Base-by-base conservation (phyloP, 2,888 invertebrate species). In the Mystacides longicornis region DNA sequence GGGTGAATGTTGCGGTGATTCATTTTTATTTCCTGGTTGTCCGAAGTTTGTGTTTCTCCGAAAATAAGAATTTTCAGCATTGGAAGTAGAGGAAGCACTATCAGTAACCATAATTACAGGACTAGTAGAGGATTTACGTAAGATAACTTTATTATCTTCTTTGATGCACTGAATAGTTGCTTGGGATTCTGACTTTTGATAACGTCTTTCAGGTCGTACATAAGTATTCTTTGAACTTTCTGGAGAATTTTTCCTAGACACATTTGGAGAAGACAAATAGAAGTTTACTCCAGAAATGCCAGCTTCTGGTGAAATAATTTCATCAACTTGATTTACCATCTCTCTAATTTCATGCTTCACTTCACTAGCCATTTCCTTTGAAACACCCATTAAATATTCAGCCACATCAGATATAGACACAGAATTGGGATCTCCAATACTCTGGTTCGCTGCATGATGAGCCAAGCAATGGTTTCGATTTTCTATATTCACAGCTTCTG, bases 311-410 rank as follows among this genome's bases (percentile, higher is more conserved):
- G 79, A 79, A 53, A 80, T 80, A 71, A 84, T 78, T 65, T 81
- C 86, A 62, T 87, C 87, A 2, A 88, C 87, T 47, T 86, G 85
- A 67, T 77, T 85, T 1, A 85, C 84, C 71, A 85, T 83, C 67
- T 85, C 86, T 49, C 86, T 77, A 60, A 87, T 87, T 68, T 87
- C 87, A 3, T 84, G 84, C 67, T 87, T 89, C 19, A 89, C 85
- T 72, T 88, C 87, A 51, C 85, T 86, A 7, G 87, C 86, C 83
- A 88, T 87, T 67, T 87, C 85, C 66, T 81, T 82, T 0, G 87
- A 87, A 67, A 86, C 83, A 61, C 87, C 87, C 78, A 87, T 86
- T 49, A 89, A 70, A 68, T 87, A 88, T 66, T 87, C 85, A 0
- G 87, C 86, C 46, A 88, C 86, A 65, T 87, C 85, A 66, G 82